Base-by-base conservation (phyloP, 1,140 invertebrate genomes). In the Aphelenchoides avenae region DNA sequence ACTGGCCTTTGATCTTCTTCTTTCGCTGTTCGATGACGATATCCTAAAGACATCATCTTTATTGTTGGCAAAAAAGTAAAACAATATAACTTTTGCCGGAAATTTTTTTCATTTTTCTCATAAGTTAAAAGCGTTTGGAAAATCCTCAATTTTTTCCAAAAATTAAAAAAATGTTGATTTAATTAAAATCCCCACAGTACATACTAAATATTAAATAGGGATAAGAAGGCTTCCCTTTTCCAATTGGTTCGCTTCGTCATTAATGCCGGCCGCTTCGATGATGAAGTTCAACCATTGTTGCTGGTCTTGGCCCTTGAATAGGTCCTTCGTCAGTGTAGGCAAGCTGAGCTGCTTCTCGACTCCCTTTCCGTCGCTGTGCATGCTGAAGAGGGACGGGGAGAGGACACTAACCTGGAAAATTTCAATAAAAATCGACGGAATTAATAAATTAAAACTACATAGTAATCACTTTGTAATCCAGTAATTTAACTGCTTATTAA, bases 361-460 rank as follows among this genome's bases (percentile, higher is more conserved):
- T 9, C 63, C 65, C 48, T 60, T 33, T n/a, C 71, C 73, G 26
- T 73, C 63, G 30, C 69, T 51, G 51, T 74, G 71, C 33, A 74
- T 64, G 37, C 54, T 60, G 42, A 74, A 73, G 0, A 74, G 53
- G 9, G 71, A 74, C 7, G 71, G 71, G 4, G 73, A 76, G 0
- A 74, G 36, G n/a, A 74, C 46, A 33, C 70, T 70, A 27, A 75
- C 31, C 68, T 71, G 49, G 22, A 58, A 41, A 5, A 36, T 13
- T 9, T 7, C 9, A 54, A 18, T 22, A 33, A 5, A 18, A 11
- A 26, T 47, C n/a, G 24, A 0, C 3, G 48, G 22, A 1, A 48
- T 22, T 20, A 20, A 34, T 1, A 27, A 2, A 15, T 22, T 50
- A 13, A 50, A 50, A 50, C 41, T n/a, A n/a, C 9, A 13, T 3